These are phyloP conservation scores for Silurus asotus DNA, from an alignment of 2,113 vertebrate genomes.

Conservation along the genomic window DNA sequence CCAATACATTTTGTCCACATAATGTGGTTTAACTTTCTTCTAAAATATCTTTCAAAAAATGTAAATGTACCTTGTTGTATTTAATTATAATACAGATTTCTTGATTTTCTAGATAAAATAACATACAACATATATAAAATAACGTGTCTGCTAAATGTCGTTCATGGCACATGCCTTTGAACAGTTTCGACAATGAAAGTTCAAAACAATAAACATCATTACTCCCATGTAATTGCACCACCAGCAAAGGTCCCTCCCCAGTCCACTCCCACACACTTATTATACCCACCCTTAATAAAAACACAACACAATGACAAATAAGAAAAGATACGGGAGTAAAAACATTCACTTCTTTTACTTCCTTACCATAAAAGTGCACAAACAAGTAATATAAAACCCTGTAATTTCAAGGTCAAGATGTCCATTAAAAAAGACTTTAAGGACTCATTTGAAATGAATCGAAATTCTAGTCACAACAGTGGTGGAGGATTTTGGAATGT, in stretches of 20 bases:
- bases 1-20: too few relatives aligned
- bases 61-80: background rate
- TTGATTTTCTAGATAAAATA: background rate
- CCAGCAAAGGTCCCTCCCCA: slow-evolving; percentile 2
- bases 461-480: background rate
- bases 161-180: background rate
- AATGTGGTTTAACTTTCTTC: background rate
- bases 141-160: background rate
- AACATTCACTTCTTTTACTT: background rate
- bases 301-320: slow-evolving; percentile 19
- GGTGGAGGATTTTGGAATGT: background rate
- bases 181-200: background rate
- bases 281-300: slow-evolving; percentile 11
- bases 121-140: background rate
- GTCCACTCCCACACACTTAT: background rate
- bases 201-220: slow-evolving; percentile 31
- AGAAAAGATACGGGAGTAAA: background rate
- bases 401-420: too few relatives aligned
- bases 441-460: background rate
- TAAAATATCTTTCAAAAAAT: background rate
- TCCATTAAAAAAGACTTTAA: background rate
- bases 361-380: background rate
- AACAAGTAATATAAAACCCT: background rate
- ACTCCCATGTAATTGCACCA: background rate
- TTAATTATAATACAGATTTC: background rate